Evolutionary conservation across 2,888 invertebrate species (phyloP).

Genomic region (Pristionchus entomophagus): DNA sequence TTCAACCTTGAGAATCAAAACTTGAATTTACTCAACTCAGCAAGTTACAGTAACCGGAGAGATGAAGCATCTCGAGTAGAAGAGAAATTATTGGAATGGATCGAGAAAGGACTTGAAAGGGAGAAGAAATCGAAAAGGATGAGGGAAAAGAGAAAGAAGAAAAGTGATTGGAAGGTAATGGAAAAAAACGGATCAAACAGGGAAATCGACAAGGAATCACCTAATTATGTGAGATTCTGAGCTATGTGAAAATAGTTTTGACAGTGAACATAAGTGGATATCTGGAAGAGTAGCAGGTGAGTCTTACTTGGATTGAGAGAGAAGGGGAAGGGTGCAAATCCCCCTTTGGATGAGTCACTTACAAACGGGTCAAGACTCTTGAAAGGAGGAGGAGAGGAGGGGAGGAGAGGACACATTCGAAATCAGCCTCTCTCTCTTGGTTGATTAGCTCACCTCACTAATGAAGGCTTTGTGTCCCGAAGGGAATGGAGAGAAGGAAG

Average conservation of each 20-base stretch:
- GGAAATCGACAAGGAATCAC: not conserved
- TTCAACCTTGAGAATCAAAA: not conserved
- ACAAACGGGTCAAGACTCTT: conserved; percentile 22
- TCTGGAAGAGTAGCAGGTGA: not conserved
- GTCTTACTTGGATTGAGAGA: not conserved
- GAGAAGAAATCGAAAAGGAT: conserved; percentile 7
- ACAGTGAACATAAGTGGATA: too few species aligned
- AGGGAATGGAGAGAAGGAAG: not conserved
- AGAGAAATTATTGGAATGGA: not conserved
- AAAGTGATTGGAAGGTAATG: not conserved
- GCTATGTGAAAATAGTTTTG: too few species aligned
- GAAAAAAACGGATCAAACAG: not conserved
- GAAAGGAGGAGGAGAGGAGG: not conserved
- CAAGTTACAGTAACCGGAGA: not conserved
- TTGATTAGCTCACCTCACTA: conserved; percentile 12
- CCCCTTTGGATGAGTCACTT: conserved; percentile 14
- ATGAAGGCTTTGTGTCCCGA: not conserved
- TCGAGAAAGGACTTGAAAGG: not conserved
- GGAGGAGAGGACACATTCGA: not conserved
- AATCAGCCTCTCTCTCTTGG: not conserved
- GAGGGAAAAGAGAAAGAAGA: not conserved
- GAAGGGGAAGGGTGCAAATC: not conserved
- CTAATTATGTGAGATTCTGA: too few species aligned
- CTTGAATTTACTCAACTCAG: not conserved
- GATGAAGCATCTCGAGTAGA: not conserved